These are phyloP conservation scores for Eupeodes luniger DNA, from an alignment of 2,888 invertebrate genomes.

Conservation along the genomic window DNA sequence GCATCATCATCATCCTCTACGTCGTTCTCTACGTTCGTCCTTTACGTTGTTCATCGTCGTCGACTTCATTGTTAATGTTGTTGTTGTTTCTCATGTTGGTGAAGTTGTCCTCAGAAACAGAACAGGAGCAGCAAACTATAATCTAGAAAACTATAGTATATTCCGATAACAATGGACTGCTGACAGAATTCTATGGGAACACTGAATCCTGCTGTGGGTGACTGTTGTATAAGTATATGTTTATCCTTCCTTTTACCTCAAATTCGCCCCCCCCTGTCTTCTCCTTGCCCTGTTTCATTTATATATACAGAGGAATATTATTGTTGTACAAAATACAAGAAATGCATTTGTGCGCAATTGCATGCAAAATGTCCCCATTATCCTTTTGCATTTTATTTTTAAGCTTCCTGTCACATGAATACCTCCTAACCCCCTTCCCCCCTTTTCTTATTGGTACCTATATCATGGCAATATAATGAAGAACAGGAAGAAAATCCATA, in stretches of 20 bases:
- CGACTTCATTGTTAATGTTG: neutral
- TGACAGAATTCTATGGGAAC: constrained; percentile 47
- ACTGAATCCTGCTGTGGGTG: constrained; percentile 34
- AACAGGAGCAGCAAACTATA: constrained; percentile 67
- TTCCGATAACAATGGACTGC: constrained; percentile 62
- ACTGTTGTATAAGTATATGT: constrained; percentile 24
- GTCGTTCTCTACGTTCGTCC: constrained; percentile 2
- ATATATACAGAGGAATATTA: neutral
- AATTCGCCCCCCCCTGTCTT: too few species aligned
- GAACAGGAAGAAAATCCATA: constrained; percentile 60
- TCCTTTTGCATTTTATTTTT: constrained; percentile 69
- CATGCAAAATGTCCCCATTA: constrained; percentile 70
- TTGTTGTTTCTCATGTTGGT: neutral
- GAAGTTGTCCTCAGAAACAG: constrained; percentile 45
- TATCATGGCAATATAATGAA: constrained; percentile 47
- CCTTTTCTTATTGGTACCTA: neutral
- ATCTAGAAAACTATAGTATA: constrained; percentile 45
- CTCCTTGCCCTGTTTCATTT: neutral
- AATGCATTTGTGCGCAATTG: constrained; percentile 75
- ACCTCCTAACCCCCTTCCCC: too few species aligned
- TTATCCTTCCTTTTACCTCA: constrained; percentile 51
- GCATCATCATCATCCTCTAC: constrained; percentile 58
- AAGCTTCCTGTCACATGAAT: constrained; percentile 13
- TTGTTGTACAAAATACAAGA: constrained; percentile 25
- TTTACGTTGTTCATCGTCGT: neutral